Percentiles rank a stretch among this genome's conserved stretches.
Evolutionary conservation across 2,797 vertebrate species (phyloP).

Genomic region (Pogonophryne albipinna): DNA sequence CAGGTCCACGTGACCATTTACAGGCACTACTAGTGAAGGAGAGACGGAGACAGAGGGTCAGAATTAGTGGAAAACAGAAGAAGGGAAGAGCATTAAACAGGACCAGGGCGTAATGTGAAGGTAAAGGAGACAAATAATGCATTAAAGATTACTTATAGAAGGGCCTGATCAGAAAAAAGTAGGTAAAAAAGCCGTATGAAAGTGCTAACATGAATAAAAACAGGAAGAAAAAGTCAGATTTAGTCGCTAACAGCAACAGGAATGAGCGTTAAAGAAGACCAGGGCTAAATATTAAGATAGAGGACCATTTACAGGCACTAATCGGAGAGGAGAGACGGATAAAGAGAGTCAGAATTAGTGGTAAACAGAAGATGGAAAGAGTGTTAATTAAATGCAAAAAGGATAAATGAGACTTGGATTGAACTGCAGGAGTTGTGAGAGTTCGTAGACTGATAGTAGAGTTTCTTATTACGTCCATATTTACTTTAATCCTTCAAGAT

Average conservation of each 20-base stretch:
- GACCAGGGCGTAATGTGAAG: not conserved
- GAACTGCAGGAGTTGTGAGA: too few relatives aligned
- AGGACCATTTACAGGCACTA: conserved; percentile 91
- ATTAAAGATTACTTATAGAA: not conserved
- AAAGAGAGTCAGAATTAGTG: not conserved
- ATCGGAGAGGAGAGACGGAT: conserved; percentile 61
- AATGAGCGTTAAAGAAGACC: too few relatives aligned
- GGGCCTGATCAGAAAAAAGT: too few relatives aligned
- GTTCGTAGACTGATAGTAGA: too few relatives aligned
- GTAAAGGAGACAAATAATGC: not conserved
- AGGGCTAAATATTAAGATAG: too few relatives aligned
- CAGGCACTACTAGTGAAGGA: conserved; percentile 86
- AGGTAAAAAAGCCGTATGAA: not conserved
- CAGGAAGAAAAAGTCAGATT: not conserved
- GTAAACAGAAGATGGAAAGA: not conserved
- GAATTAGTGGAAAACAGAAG: not conserved
- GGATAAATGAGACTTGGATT: too few relatives aligned
- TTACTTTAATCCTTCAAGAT: too few relatives aligned
- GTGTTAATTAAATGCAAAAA: too few relatives aligned
- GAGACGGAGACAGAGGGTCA: not conserved
- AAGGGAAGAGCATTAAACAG: not conserved
- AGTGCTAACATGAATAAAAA: conserved; percentile 11
- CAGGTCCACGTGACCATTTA: conserved; percentile 92
- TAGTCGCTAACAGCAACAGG: too few relatives aligned
- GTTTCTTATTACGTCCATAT: too few relatives aligned